These are phyloP conservation scores for Astreopora myriophthalma DNA, from an alignment of 64 coral and sea anemone genomes.

Conservation along the genomic window DNA sequence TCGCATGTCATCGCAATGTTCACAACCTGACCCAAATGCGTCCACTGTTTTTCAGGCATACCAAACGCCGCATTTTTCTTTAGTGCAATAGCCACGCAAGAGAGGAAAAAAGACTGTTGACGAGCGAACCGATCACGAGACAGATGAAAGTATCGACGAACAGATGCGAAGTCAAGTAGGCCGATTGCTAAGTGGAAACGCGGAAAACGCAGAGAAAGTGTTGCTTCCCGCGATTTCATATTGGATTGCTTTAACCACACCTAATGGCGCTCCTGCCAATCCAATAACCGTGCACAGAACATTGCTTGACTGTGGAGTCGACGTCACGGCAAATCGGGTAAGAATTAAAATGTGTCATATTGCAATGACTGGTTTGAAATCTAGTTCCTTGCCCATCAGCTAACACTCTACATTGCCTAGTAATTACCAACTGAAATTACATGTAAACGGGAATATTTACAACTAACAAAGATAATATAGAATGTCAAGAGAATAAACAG, in stretches of 20 bases:
- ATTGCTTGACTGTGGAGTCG: slow-evolving; percentile 17
- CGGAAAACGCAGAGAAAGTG: neutral
- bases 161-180: neutral
- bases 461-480: no score
- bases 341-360: no score
- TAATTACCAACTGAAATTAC: no score
- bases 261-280: slow-evolving; percentile 28
- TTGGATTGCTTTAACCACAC: neutral
- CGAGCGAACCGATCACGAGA: neutral
- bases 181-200: neutral
- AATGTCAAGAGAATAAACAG: no score
- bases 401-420: no score
- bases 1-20: neutral
- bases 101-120: neutral
- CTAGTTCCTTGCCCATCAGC: neutral
- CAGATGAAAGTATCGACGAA: neutral
- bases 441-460: no score
- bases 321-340: neutral
- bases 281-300: slow-evolving; percentile 9
- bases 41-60: neutral
- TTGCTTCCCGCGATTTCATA: slow-evolving; percentile 12
- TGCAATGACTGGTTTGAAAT: no score
- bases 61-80: slow-evolving; percentile 25
- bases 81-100: neutral
- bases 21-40: no score